Percentiles rank a stretch among this genome's conserved stretches.
phyloP scores from a whole-genome alignment of 2,888 invertebrate species.

The Parascotia fuliginaria region DNA sequence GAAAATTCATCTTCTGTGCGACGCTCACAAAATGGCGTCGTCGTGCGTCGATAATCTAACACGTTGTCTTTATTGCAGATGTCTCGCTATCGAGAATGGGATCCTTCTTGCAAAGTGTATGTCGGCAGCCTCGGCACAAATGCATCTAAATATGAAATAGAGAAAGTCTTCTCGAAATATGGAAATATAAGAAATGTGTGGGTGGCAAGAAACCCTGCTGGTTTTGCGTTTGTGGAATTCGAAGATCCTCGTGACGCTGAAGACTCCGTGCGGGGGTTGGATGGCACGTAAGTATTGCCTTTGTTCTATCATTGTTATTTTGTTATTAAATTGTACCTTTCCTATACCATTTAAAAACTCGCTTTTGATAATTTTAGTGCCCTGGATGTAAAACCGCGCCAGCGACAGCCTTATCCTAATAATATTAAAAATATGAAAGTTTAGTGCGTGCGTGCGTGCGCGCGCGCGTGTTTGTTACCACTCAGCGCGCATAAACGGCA shows the following conservation, averaged over 20 bases:
- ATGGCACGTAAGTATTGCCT: constrained; percentile 86
- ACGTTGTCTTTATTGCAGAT: constrained; percentile 71
- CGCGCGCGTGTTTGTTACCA: too few species aligned
- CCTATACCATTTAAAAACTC: too few species aligned
- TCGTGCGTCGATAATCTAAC: constrained; percentile 22
- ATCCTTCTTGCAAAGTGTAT: constrained; percentile 95
- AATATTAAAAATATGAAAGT: too few species aligned
- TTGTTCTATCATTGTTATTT: too few species aligned
- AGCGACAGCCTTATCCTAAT: too few species aligned
- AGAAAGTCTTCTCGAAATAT: constrained; percentile 94
- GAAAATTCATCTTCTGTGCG: too few species aligned
- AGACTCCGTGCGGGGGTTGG: constrained; percentile 93
- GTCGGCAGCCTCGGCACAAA: constrained; percentile 96
- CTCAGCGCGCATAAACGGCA: too few species aligned
- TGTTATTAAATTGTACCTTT: too few species aligned
- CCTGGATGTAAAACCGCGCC: too few species aligned
- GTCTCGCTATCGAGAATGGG: constrained; percentile 92
- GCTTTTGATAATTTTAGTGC: too few species aligned
- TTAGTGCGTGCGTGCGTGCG: too few species aligned
- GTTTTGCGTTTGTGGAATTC: constrained; percentile 96
- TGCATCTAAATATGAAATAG: constrained; percentile 95
- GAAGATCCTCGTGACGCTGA: constrained; percentile 96
- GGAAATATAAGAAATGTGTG: constrained; percentile 96
- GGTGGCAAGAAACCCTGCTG: constrained; percentile 97
- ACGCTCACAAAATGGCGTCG: constrained; percentile 55